Evolutionary conservation across 2,113 vertebrate genomes (phyloP), one percentile per base, ranked within the genome.

Genomic region (Tragulus kanchil): DNA sequence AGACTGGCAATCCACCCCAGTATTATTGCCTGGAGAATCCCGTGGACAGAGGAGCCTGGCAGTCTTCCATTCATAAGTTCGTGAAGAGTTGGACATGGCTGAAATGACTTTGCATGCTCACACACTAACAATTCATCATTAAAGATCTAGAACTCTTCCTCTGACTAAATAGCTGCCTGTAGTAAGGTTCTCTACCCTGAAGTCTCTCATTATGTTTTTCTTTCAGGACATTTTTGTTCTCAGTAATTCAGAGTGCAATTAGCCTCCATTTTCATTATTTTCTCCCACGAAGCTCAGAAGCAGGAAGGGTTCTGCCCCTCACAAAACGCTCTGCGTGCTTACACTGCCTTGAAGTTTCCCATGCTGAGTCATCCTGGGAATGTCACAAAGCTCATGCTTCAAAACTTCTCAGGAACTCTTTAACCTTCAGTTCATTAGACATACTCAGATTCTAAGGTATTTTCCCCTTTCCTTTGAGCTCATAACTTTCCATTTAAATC

Each of bases 361-460:
- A 84, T 73, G 93, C 86, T 94, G 79, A 93, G 84, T 96, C 95
- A 97, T 52, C 42, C 56, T 42, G 92, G 79, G 65, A 97, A 93
- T 54, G 48, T 31, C 0, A 3, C 67, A 67, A 67, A 81, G 61
- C 59, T n/a, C 69, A 36, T 12, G 48, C 45, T 83, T 82, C 78
- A 4, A 89, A 88, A 58, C 42, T 89, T 95, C 83, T 89, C 61
- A 75, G 94, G 93, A 94, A 94, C 31, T 48, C 61, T 84, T 69
- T 90, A 65, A 90, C 17, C 25, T 77, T 28, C 16, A 93, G 42
- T 28, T 79, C 16, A 71, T 77, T 31, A 73, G 59, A 69, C 5
- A 50, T 71, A 83, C 52, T 64, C 82, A 91, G 64, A 52, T 31
- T 83, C 61, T 54, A 64, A 58, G 0, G 0, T 82, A 36, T 89